A percentile compares a stretch with the other conserved stretches of the same genome.
Conservation (phyloP, 2,797 vertebrate species). For the Sus cebifrons region DNA sequence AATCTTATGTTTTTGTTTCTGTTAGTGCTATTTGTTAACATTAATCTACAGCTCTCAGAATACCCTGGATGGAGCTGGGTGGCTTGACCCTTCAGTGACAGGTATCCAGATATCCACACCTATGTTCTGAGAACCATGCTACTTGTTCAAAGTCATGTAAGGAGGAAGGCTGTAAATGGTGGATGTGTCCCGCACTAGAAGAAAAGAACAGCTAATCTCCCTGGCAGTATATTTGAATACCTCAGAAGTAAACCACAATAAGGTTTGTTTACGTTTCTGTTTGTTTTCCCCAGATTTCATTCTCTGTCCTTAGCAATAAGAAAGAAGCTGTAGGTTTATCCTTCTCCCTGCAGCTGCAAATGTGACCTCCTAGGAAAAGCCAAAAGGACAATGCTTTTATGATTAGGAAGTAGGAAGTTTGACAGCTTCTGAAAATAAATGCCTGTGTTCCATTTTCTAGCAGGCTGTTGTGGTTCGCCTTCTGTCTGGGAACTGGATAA, state of each 20-base stretch:
- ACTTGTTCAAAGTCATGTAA: neutral
- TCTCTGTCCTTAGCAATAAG: conserved; percentile 48
- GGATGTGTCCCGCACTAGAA: neutral
- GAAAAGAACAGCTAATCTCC: neutral
- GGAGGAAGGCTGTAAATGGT: neutral
- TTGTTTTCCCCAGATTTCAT: conserved; percentile 14
- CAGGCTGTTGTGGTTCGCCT: conserved; percentile 74
- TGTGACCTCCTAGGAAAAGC: conserved; percentile 64
- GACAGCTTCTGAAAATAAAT: conserved; percentile 86
- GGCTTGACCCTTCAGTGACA: neutral
- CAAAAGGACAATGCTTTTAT: conserved; percentile 72
- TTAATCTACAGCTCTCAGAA: neutral
- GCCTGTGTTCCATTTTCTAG: conserved; percentile 81
- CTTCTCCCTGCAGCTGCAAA: neutral
- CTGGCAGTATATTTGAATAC: neutral
- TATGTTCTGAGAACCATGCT: neutral
- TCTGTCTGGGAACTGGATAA: conserved; percentile 86
- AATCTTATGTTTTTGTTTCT: conserved; percentile 6
- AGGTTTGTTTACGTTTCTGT: neutral
- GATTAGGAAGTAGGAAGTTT: conserved; percentile 67
- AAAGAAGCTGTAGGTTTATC: neutral
- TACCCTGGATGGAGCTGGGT: neutral
- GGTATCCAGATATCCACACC: no score
- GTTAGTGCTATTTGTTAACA: neutral
- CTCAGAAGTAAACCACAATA: neutral